Conservation (phyloP, 2,797 vertebrate species). For the Anniella stebbinsi region DNA sequence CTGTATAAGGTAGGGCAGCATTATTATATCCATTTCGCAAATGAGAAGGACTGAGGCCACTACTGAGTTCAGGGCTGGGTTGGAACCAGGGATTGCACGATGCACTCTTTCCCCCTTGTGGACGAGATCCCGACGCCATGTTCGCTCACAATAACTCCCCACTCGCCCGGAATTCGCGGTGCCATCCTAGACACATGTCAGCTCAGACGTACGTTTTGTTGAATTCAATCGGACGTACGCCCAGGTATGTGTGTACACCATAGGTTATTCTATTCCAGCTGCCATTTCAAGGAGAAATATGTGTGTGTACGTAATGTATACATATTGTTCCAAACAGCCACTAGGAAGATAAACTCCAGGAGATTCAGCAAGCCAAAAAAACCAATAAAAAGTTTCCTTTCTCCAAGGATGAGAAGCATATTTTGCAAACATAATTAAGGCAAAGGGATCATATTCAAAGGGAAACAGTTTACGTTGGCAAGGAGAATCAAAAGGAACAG, state of each 20-base stretch:
- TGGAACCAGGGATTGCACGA: background rate
- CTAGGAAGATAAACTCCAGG: background rate
- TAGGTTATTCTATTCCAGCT: background rate
- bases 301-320: background rate
- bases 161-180: background rate
- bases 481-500: background rate
- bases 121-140: background rate
- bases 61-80: background rate
- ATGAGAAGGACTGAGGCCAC: background rate
- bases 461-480: conserved; percentile 28
- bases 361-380: background rate
- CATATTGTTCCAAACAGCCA: background rate
- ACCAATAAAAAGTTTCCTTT: background rate
- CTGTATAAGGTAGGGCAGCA: fast-evolving
- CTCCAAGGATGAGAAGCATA: conserved; percentile 22
- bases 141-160: background rate
- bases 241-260: background rate
- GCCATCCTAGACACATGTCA: too few relatives aligned
- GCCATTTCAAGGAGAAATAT: background rate
- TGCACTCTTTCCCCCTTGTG: background rate
- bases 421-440: conserved; percentile 41
- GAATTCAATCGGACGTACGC: too few relatives aligned
- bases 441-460: conserved; percentile 33
- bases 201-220: too few relatives aligned
- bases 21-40: background rate